These are phyloP conservation scores for Synaphobranchus kaupii DNA, from an alignment of 2,797 vertebrate genomes.

Conservation along the genomic window DNA sequence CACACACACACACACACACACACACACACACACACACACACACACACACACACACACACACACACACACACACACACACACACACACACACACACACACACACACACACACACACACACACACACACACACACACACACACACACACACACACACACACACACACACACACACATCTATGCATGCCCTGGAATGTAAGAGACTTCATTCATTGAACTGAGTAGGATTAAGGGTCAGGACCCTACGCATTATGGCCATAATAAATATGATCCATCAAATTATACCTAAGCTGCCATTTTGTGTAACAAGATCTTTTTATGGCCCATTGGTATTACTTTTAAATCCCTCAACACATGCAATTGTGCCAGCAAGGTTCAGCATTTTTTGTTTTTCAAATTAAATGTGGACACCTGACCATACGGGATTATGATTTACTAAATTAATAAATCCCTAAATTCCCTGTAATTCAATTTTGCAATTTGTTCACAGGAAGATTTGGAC, in stretches of 20 bases:
- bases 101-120: too few relatives aligned
- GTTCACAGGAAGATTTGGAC: neutral
- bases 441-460: neutral
- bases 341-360: conserved; percentile 34
- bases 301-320: conserved; percentile 48
- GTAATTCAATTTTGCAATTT: neutral
- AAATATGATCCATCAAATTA: conserved; percentile 74
- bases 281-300: conserved; percentile 52
- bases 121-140: too few relatives aligned
- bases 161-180: neutral
- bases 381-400: neutral
- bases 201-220: conserved; percentile 75
- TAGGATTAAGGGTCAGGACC: conserved; percentile 71
- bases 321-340: conserved; percentile 39
- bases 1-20: too few relatives aligned
- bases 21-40: neutral
- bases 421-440: neutral
- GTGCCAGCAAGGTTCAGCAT: neutral
- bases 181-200: conserved; percentile 70
- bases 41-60: neutral
- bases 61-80: neutral
- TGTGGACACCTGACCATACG: neutral
- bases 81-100: too few relatives aligned
- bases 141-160: neutral
- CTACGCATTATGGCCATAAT: conserved; percentile 72